phyloP scores from a whole-genome alignment of 2,797 vertebrate species.

The Sitta carolinensis region DNA sequence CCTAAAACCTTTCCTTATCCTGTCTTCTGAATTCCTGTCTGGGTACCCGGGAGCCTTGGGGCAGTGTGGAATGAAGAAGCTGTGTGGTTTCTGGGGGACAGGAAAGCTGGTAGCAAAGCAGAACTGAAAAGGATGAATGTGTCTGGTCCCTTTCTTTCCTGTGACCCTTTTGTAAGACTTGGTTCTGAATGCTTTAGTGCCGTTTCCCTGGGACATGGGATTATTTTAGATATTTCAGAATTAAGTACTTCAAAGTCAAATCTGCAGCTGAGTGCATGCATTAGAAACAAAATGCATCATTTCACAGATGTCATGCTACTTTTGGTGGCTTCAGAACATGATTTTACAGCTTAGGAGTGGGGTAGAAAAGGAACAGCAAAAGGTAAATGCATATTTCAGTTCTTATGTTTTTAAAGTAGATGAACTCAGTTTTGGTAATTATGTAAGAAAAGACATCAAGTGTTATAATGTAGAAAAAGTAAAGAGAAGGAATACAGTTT shows the following conservation, averaged over 20 bases:
- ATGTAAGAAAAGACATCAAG: background rate
- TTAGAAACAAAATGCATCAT: conserved; percentile 46
- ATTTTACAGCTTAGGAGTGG: conserved; percentile 6
- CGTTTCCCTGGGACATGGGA: background rate
- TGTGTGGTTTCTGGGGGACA: background rate
- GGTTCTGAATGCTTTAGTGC: background rate
- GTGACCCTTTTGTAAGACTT: rapidly evolving
- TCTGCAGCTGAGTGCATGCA: conserved; percentile 29
- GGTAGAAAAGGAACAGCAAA: background rate
- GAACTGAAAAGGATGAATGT: background rate
- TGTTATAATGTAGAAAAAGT: background rate
- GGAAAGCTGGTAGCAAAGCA: background rate
- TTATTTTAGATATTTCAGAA: conserved; percentile 35
- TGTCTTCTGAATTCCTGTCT: background rate
- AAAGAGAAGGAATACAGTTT: background rate
- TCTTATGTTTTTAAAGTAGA: background rate
- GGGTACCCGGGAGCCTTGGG: background rate
- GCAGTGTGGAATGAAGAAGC: background rate
- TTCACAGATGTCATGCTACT: conserved; percentile 14
- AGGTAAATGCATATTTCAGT: conserved; percentile 12
- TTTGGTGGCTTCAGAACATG: background rate
- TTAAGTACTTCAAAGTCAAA: conserved; percentile 38
- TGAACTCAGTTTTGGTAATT: conserved; percentile 10
- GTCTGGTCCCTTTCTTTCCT: background rate
- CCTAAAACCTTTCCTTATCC: background rate